These are phyloP conservation scores for Drosophila lutescens DNA, from an alignment of 2,888 invertebrate genomes.

Conservation along the genomic window DNA sequence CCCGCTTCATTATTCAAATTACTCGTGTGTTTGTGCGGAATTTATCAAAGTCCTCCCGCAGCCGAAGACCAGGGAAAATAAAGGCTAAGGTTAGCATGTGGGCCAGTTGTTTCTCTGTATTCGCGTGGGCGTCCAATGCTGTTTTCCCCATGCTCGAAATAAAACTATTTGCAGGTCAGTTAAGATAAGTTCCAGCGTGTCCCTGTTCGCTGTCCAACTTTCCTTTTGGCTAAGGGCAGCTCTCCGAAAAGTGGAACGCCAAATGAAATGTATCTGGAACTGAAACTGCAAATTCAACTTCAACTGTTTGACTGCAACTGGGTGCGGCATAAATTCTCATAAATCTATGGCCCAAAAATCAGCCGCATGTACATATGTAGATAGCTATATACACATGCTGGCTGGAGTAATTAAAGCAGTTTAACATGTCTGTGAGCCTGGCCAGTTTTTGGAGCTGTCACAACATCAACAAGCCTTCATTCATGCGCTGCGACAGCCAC, in stretches of 20 bases:
- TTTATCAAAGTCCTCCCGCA: conserved; percentile 72
- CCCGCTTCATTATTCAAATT: conserved; percentile 81
- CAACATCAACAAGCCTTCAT: conserved; percentile 78
- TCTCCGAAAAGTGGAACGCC: conserved; percentile 23
- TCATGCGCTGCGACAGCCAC: conserved; percentile 69
- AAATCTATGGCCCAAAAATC: conserved; percentile 65
- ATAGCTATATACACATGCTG: conserved; percentile 48
- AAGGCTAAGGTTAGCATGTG: conserved; percentile 46
- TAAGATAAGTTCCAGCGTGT: conserved; percentile 65
- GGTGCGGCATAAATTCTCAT: conserved; percentile 73
- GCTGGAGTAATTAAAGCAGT: conserved; percentile 77
- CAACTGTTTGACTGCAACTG: conserved; percentile 35
- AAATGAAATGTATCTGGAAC: conserved; percentile 12
- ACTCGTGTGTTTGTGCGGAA: conserved; percentile 69
- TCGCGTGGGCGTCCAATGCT: conserved; percentile 79
- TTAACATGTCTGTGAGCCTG: conserved; percentile 68
- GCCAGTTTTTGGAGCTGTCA: conserved; percentile 74
- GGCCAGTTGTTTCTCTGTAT: conserved; percentile 51
- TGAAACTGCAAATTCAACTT: conserved; percentile 13
- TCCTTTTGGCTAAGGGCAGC: conserved; percentile 73
- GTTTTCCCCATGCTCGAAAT: conserved; percentile 43
- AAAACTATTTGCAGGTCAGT: conserved; percentile 73
- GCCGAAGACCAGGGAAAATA: conserved; percentile 8
- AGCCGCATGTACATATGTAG: conserved; percentile 48
- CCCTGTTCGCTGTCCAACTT: conserved; percentile 50